These are phyloP conservation scores for Maconellicoccus hirsutus DNA, from an alignment of 1,140 invertebrate species.

Conservation along the genomic window DNA sequence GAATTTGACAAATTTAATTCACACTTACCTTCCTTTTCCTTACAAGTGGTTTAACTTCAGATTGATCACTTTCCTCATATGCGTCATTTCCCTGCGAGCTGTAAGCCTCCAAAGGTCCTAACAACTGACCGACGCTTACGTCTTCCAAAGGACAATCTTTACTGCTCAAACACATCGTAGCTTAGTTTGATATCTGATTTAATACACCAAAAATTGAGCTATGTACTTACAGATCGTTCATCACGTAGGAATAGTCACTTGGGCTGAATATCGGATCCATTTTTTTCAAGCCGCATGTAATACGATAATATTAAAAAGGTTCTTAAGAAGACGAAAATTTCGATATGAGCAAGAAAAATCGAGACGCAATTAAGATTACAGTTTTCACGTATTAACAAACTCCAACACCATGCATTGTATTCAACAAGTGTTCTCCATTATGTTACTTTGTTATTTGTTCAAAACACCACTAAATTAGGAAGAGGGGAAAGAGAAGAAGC, in stretches of 20 bases:
- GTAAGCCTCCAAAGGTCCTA: neutral
- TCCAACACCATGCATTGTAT: no score
- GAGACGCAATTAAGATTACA: no score
- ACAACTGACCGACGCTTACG: neutral
- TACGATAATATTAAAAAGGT: no score
- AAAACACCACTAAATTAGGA: no score
- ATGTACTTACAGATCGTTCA: neutral
- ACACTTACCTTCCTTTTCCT: neutral
- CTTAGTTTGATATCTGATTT: neutral
- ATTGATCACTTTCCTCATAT: neutral
- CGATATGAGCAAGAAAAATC: no score
- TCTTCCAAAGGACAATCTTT: neutral
- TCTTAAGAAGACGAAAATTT: no score
- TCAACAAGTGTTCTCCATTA: no score
- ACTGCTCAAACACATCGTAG: neutral
- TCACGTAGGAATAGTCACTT: neutral
- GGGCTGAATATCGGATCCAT: neutral
- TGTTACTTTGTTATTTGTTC: no score
- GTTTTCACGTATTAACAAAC: no score
- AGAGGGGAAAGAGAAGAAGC: no score
- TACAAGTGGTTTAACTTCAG: neutral
- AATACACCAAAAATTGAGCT: no score
- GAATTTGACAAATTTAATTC: neutral
- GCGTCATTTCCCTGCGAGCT: neutral
- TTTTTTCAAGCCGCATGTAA: no score